phyloP scores from a whole-genome alignment of 2,797 vertebrate genomes.

The Rhodeus uyekii region DNA sequence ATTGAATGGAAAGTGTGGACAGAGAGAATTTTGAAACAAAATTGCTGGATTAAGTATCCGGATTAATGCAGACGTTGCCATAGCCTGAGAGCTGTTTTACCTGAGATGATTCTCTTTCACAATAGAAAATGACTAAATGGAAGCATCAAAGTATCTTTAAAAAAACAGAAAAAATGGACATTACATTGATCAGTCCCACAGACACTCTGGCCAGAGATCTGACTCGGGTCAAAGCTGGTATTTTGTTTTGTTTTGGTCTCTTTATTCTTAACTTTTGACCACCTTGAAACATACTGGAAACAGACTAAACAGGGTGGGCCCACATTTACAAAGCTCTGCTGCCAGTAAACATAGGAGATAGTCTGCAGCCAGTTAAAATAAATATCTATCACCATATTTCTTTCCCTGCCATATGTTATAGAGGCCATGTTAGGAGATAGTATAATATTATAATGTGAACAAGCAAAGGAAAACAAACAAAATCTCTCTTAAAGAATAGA shows the following conservation, averaged over 20 bases:
- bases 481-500: neutral
- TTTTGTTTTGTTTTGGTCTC: neutral
- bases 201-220: neutral
- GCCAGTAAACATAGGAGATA: constrained; percentile 25
- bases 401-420: neutral
- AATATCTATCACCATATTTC: constrained; percentile 15
- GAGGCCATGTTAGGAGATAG: neutral
- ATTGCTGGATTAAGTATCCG: no score
- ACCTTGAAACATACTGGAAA: constrained; percentile 21
- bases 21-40: no score
- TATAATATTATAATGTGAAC: neutral
- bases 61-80: no score
- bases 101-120: neutral
- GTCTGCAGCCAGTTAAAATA: constrained; percentile 24
- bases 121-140: neutral
- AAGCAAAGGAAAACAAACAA: neutral
- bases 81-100: neutral
- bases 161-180: neutral
- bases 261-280: constrained; percentile 1
- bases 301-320: constrained; percentile 20
- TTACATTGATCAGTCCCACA: neutral
- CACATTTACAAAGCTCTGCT: constrained; percentile 8
- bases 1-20: no score
- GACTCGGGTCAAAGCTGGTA: neutral
- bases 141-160: neutral